A percentile compares a stretch with the other conserved stretches of the same genome.
Evolutionary conservation across 2,113 vertebrate genomes (phyloP).

Genomic region (Prionailurus bengalensis): DNA sequence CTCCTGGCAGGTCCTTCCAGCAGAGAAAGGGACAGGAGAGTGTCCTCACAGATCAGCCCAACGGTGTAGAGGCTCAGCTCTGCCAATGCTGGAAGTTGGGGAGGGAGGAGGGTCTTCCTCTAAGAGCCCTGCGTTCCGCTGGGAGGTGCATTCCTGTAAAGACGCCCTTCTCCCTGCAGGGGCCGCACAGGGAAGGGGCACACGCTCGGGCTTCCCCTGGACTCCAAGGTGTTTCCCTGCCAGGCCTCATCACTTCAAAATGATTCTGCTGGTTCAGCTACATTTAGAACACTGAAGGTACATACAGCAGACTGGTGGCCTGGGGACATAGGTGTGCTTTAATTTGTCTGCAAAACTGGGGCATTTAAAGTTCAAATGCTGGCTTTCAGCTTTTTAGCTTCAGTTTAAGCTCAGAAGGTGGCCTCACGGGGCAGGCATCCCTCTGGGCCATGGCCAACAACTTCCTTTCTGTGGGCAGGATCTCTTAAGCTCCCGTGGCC

Average conservation of each 20-base stretch:
- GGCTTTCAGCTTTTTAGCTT: background rate
- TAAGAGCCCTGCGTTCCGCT: too few relatives aligned
- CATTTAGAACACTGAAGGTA: background rate
- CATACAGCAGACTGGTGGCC: background rate
- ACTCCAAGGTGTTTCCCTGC: background rate
- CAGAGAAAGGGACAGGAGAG: rapidly evolving
- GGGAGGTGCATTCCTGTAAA: background rate
- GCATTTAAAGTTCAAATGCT: background rate
- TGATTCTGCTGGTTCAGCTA: background rate
- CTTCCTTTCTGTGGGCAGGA: background rate
- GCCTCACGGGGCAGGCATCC: background rate
- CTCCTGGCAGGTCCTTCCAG: background rate
- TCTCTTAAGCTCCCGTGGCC: background rate
- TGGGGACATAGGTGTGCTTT: background rate
- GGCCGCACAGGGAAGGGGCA: background rate
- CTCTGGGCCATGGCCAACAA: background rate
- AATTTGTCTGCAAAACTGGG: background rate
- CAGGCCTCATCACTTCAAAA: background rate
- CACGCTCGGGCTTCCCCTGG: rapidly evolving
- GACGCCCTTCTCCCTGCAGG: rapidly evolving
- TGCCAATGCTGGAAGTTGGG: background rate
- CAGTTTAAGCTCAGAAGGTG: background rate
- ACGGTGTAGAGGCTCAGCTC: too few relatives aligned
- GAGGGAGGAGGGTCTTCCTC: background rate
- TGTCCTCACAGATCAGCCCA: background rate